Conservation (phyloP, 2,888 invertebrate genomes). For the Panzeria rudis region DNA sequence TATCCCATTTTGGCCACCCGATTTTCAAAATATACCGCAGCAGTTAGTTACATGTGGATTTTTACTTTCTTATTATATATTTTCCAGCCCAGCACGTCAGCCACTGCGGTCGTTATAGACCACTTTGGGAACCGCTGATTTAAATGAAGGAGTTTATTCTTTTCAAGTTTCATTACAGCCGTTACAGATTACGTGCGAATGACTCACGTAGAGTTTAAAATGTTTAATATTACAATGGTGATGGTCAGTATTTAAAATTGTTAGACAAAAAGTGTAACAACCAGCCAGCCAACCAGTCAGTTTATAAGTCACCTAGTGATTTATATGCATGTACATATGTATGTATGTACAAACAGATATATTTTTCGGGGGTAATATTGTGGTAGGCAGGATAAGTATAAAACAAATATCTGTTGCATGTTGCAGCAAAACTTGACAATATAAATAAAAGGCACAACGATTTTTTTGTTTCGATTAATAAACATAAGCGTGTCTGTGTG, state of each 20-base stretch:
- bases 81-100: too few species aligned
- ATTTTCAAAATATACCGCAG: too few species aligned
- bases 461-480: constrained; percentile 8
- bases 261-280: constrained; percentile 14
- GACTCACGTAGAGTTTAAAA: constrained; percentile 52
- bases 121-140: background rate
- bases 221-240: constrained; percentile 27
- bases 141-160: constrained; percentile 56
- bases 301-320: constrained; percentile 38
- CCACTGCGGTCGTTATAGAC: background rate
- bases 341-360: too few species aligned
- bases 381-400: constrained; percentile 61
- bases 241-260: constrained; percentile 19
- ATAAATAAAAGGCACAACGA: constrained; percentile 53
- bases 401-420: constrained; percentile 73
- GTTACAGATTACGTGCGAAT: constrained; percentile 69
- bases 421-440: constrained; percentile 71
- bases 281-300: constrained; percentile 16
- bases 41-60: too few species aligned
- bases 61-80: too few species aligned
- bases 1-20: too few species aligned
- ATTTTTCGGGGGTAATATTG: constrained; percentile 31
- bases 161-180: constrained; percentile 52
- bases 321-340: background rate
- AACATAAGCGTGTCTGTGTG: background rate